Evolutionary conservation across 2,888 invertebrate species (phyloP).

Genomic region (Chironomus riparius): DNA sequence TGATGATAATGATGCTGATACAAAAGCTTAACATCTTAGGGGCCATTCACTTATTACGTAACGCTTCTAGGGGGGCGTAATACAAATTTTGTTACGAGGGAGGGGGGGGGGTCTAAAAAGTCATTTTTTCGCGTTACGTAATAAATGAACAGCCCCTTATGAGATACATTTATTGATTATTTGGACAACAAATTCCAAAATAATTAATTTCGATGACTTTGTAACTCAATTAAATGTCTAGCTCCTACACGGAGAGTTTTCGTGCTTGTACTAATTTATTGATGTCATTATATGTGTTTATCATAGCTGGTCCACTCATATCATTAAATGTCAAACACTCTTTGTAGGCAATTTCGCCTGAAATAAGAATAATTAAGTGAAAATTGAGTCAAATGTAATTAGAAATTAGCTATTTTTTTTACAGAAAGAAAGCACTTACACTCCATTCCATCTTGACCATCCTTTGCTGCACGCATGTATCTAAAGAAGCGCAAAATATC

Average conservation of each 20-base stretch:
- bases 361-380: not conserved
- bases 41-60: too few species aligned
- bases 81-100: too few species aligned
- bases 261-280: conserved; percentile 79
- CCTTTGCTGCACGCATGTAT: conserved; percentile 83
- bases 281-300: conserved; percentile 77
- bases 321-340: conserved; percentile 57
- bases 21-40: too few species aligned
- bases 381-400: not conserved
- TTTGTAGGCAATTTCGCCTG: conserved; percentile 49
- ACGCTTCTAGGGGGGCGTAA: too few species aligned
- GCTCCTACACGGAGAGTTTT: conserved; percentile 42
- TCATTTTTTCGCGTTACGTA: too few species aligned
- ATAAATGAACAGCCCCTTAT: too few species aligned
- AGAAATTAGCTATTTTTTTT: not conserved
- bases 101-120: too few species aligned
- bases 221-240: too few species aligned
- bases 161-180: too few species aligned
- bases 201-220: too few species aligned
- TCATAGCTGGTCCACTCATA: conserved; percentile 69
- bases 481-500: conserved; percentile 81
- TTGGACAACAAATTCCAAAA: too few species aligned
- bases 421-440: conserved; percentile 41
- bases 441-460: conserved; percentile 71
- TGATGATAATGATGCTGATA: too few species aligned